These are phyloP conservation scores for Anorthoa munda DNA, from an alignment of 2,888 invertebrate genomes.

Conservation along the genomic window DNA sequence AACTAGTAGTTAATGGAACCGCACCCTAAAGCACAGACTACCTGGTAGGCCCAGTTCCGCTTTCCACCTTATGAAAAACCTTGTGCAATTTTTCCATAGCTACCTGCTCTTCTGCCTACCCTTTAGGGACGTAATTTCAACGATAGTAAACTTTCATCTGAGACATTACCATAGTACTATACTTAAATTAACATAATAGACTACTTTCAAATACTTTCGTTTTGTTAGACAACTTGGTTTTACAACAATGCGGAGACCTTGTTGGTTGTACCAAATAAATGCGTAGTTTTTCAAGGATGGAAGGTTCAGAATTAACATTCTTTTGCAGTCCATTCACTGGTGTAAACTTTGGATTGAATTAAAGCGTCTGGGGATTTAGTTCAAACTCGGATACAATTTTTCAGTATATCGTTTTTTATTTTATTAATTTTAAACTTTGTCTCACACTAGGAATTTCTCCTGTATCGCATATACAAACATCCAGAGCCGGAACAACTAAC, in stretches of 20 bases:
- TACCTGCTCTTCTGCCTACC: constrained; percentile 2
- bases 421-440: too few species aligned
- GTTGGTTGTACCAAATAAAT: constrained; percentile 18
- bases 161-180: constrained; percentile 30
- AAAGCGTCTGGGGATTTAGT: not conserved
- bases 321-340: constrained; percentile 40
- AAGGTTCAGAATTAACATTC: constrained; percentile 31
- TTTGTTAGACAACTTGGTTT: constrained; percentile 18
- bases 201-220: constrained; percentile 50
- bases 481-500: too few species aligned
- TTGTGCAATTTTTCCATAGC: not conserved
- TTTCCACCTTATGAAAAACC: constrained; percentile 12
- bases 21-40: not conserved
- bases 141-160: constrained; percentile 30
- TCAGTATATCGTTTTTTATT: too few species aligned
- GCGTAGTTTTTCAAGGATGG: constrained; percentile 30
- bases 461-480: too few species aligned
- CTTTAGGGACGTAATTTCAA: constrained; percentile 2
- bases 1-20: too few species aligned
- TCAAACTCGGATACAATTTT: not conserved
- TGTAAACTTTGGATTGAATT: constrained; percentile 5
- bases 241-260: constrained; percentile 27
- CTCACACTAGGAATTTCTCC: too few species aligned
- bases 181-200: constrained; percentile 29
- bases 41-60: not conserved